Evolutionary conservation across 2,797 vertebrate species (phyloP).

Genomic region (Acanthurus tractus): DNA sequence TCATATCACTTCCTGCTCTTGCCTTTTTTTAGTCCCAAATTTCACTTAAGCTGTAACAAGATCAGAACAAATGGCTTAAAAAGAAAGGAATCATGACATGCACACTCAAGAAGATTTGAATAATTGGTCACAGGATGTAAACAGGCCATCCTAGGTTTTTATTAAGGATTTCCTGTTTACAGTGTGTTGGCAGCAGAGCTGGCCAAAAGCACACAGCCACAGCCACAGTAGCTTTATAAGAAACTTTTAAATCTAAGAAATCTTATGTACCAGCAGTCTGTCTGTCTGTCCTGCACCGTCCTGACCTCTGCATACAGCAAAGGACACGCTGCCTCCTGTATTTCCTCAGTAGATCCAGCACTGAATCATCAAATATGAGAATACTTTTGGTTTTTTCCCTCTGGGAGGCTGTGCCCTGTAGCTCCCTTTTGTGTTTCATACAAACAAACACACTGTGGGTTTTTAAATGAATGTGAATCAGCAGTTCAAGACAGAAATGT

Average conservation of each 20-base stretch:
- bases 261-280: neutral
- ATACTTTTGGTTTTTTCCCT: neutral
- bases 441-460: neutral
- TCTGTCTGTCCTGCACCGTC: neutral
- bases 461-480: slow-evolving; percentile 24
- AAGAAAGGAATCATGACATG: neutral
- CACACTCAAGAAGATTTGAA: neutral
- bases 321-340: slow-evolving; percentile 9
- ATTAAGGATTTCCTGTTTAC: slow-evolving; percentile 7
- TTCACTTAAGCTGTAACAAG: slow-evolving; percentile 13
- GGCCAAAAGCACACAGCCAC: neutral
- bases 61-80: neutral
- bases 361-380: neutral
- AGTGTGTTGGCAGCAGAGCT: neutral
- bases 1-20: slow-evolving; percentile 14
- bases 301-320: slow-evolving; percentile 21
- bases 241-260: neutral
- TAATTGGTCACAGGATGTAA: slow-evolving; percentile 2
- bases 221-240: neutral
- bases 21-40: slow-evolving; percentile 3
- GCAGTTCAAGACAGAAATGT: slow-evolving; percentile 6
- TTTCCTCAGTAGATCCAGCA: neutral
- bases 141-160: neutral
- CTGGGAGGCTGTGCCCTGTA: neutral
- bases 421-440: slow-evolving; percentile 26